Percentiles rank a stretch among this genome's conserved stretches.
Conservation (phyloP, 2,888 invertebrate species). For the Clistopyga incitator region DNA sequence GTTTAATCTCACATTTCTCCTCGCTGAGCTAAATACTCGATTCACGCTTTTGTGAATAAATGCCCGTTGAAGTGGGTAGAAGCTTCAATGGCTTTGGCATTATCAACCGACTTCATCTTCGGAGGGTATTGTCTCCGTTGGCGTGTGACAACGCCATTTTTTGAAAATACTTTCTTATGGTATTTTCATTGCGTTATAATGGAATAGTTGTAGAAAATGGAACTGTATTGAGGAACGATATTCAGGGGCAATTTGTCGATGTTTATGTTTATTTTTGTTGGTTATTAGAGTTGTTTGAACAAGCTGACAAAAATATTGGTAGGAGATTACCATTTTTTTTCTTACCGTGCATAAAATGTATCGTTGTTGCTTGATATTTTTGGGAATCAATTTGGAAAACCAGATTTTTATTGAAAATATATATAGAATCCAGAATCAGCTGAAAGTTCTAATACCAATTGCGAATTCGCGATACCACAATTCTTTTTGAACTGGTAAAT, state of each 20-base stretch:
- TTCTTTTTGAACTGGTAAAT: too few species aligned
- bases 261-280: not conserved
- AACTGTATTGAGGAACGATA: too few species aligned
- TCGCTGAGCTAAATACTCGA: conserved; percentile 35
- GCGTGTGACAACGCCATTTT: not conserved
- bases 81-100: not conserved
- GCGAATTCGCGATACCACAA: too few species aligned
- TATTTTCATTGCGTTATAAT: not conserved
- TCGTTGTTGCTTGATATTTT: too few species aligned
- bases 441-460: too few species aligned
- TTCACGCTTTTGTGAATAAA: conserved; percentile 30
- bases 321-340: too few species aligned
- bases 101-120: conserved; percentile 4
- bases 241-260: too few species aligned
- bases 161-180: not conserved
- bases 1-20: conserved; percentile 62
- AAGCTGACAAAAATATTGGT: too few species aligned
- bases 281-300: not conserved
- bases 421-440: too few species aligned
- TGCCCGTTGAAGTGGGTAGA: not conserved
- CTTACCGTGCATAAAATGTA: too few species aligned
- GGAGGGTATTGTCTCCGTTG: not conserved
- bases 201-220: not conserved
- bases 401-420: too few species aligned
- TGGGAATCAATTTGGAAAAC: too few species aligned